Conservation (phyloP, 2,888 invertebrate species). For the Agriotes lineatus region DNA sequence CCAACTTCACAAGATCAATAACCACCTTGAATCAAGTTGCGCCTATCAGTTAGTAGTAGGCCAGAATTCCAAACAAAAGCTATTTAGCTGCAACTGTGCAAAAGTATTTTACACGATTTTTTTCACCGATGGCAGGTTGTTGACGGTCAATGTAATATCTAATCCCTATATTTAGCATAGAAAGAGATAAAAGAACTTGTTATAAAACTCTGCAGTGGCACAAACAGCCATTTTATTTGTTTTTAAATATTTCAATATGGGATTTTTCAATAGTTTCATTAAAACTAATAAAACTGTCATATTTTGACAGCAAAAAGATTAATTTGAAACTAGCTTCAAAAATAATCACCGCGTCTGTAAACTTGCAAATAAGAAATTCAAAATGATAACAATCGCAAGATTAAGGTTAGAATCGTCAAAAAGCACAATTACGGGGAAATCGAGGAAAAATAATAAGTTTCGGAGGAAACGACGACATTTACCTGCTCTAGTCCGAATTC, state of each 20-base stretch:
- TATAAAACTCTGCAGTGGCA: slow-evolving; percentile 26
- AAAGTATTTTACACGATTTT: neutral
- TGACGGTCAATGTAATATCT: neutral
- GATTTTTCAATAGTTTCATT: too few relatives aligned
- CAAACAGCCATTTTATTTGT: slow-evolving; percentile 37
- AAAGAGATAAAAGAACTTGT: slow-evolving; percentile 40
- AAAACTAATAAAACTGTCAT: too few relatives aligned
- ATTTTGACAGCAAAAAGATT: too few relatives aligned
- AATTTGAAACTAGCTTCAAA: too few relatives aligned
- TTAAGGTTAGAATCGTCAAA: slow-evolving; percentile 29
- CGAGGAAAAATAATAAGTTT: slow-evolving; percentile 8
- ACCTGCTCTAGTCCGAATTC: slow-evolving; percentile 63
- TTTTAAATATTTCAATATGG: slow-evolving; percentile 6
- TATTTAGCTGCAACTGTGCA: neutral
- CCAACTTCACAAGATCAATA: slow-evolving; percentile 53
- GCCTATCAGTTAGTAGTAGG: slow-evolving; percentile 35
- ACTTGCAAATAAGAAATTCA: neutral
- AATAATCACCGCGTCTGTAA: too few relatives aligned
- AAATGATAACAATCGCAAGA: slow-evolving; percentile 2
- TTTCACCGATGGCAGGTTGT: too few relatives aligned
- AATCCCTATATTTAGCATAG: slow-evolving; percentile 35
- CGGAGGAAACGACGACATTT: slow-evolving; percentile 35
- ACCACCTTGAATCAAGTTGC: slow-evolving; percentile 51
- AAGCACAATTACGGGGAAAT: neutral
- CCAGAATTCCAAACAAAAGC: neutral